These are phyloP conservation scores for Pseudomyrmex flavicornis DNA, from an alignment of 1,140 invertebrate genomes.

Conservation along the genomic window DNA sequence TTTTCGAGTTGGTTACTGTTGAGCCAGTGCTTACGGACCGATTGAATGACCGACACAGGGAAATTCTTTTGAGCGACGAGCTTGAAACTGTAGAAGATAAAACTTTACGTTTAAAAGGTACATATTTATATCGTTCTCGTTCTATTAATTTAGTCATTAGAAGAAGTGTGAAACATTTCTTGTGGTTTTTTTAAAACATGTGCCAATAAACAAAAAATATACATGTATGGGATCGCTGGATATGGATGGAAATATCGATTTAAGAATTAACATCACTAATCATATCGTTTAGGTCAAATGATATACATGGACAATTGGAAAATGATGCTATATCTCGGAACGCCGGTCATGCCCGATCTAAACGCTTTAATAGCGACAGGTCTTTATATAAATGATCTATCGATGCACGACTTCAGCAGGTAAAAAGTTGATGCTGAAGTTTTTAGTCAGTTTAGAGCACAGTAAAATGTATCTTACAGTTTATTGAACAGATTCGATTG, in stretches of 20 bases:
- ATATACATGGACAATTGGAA: slow-evolving; percentile 99
- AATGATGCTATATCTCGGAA: slow-evolving; percentile 98
- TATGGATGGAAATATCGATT: too few species aligned
- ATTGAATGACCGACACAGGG: slow-evolving; percentile 85
- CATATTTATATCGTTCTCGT: neutral
- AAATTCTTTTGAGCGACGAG: slow-evolving; percentile 88
- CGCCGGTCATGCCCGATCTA: slow-evolving; percentile 97
- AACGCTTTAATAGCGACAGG: slow-evolving; percentile 95
- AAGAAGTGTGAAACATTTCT: neutral
- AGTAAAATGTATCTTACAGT: neutral
- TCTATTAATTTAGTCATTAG: neutral
- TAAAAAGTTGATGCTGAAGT: slow-evolving; percentile 76
- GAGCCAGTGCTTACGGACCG: slow-evolving; percentile 91
- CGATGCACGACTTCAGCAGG: slow-evolving; percentile 99
- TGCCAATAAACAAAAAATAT: neutral
- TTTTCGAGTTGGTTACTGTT: slow-evolving; percentile 96
- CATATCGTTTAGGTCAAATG: slow-evolving; percentile 93
- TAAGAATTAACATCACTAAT: too few species aligned
- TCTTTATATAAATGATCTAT: slow-evolving; percentile 98
- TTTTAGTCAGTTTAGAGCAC: neutral
- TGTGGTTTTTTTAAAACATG: too few species aligned
- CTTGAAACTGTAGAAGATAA: slow-evolving; percentile 88
- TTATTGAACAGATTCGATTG: neutral
- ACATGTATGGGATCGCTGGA: too few species aligned
- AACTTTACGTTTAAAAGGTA: slow-evolving; percentile 93